Evolutionary conservation across 2,113 vertebrate species (phyloP), one percentile per base, ranked within the genome.

Genomic region (Hippocampus guttulatus): DNA sequence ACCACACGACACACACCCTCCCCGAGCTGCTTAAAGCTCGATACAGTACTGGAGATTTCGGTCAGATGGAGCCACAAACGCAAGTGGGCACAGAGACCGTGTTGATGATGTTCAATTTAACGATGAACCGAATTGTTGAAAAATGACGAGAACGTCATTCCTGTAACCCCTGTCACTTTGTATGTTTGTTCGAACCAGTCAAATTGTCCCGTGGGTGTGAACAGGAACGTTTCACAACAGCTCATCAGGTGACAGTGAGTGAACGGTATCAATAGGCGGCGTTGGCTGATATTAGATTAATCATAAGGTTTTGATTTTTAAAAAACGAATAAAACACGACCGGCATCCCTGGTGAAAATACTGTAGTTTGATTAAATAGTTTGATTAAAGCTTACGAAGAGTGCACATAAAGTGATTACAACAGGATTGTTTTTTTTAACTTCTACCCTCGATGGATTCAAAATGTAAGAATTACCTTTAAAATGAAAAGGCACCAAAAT

Each of bases 11-110:
- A 45, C 6, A 27, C 47, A 49, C 69, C 78, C 79, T 75, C 62
- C 83, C 83, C 72, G 38, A 41, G 62, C 81, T 61, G 78, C 33
- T 38, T 5, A 38, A 38, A 38, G 33, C 52, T 25, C 11, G 65
- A 18, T 14, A 27, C 25, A 27, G 25, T 27, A 65, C 41, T 45
- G 33, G 10, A 58, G 55, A 51, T 51, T 16, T 16, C 47, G 18
- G 47, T 16, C 16, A 51, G 16, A 5, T 27, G 12, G 25, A 27
- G 55, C 23, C 25, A 30, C 57, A 60, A 27, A 23, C 54, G 16
- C n/a, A 23, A 57, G 54, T 25, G 54, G 54, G 57, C 57, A 60
- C 57, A 30, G 12, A 7, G 27, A 8, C 25, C 5, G 58, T 20
- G 15, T 61, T 12, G 21, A 11, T 23, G 9, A 23, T n/a, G 20